These are phyloP conservation scores for Druceiella hillmani DNA, from an alignment of 2,888 invertebrate species.

Conservation along the genomic window DNA sequence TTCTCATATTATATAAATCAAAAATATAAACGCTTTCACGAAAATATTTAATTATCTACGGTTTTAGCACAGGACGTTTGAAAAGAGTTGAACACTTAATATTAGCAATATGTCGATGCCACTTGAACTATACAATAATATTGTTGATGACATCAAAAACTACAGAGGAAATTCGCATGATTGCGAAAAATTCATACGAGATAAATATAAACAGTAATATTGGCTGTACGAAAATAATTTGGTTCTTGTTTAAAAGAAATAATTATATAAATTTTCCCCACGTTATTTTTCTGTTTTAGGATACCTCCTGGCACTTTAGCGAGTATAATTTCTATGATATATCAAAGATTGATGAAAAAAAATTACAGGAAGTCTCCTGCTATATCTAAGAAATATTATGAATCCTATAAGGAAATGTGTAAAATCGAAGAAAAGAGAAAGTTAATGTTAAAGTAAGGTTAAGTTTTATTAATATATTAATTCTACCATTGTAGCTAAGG, in stretches of 20 bases:
- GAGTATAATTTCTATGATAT: constrained; percentile 63
- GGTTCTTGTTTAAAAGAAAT: constrained; percentile 10
- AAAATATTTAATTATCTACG: too few relatives aligned
- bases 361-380: constrained; percentile 56
- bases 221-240: constrained; percentile 10
- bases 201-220: constrained; percentile 53
- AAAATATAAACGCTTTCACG: too few relatives aligned
- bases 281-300: constrained; percentile 34
- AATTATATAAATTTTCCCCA: constrained; percentile 5
- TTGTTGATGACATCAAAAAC: constrained; percentile 51
- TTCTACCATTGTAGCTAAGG: constrained; percentile 33
- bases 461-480: constrained; percentile 25
- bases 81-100: too few relatives aligned
- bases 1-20: too few relatives aligned
- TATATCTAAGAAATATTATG: constrained; percentile 50
- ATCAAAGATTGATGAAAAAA: constrained; percentile 59
- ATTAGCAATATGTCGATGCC: too few relatives aligned
- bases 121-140: constrained; percentile 44
- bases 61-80: too few relatives aligned
- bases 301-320: constrained; percentile 57
- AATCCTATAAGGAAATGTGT: constrained; percentile 48
- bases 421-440: constrained; percentile 48
- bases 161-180: constrained; percentile 53
- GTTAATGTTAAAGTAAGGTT: constrained; percentile 56
- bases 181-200: constrained; percentile 53